Evolutionary conservation across 2,113 vertebrate genomes (phyloP).

Genomic region (Cochlearius cochlearius): DNA sequence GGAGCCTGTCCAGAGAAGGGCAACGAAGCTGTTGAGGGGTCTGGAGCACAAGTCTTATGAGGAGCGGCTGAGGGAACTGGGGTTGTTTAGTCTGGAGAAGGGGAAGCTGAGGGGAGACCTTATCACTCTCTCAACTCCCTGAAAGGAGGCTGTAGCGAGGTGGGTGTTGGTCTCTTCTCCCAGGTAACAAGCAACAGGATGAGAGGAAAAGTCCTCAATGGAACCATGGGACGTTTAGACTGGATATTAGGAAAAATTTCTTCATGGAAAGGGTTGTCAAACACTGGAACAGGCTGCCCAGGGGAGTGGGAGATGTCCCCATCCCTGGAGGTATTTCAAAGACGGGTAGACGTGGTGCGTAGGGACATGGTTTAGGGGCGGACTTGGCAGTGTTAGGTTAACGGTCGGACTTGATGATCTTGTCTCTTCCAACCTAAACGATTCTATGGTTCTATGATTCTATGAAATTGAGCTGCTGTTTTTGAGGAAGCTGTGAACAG

Average conservation of each 20-base stretch:
- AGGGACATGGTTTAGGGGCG: background rate
- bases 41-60: background rate
- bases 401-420: background rate
- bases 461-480: background rate
- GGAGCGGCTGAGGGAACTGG: background rate
- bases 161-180: background rate
- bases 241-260: background rate
- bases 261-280: background rate
- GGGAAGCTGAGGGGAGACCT: background rate
- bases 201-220: background rate
- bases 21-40: background rate
- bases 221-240: rapidly evolving
- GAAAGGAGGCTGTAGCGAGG: background rate
- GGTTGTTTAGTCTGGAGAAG: background rate
- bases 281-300: background rate
- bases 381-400: background rate
- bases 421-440: background rate
- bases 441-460: background rate
- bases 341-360: rapidly evolving
- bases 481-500: background rate
- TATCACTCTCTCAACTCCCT: background rate
- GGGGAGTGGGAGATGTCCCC: background rate
- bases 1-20: rapidly evolving
- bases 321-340: background rate
- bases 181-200: rapidly evolving